phyloP scores from a whole-genome alignment of 2,797 vertebrate genomes.

The Sebastes taczanowskii region DNA sequence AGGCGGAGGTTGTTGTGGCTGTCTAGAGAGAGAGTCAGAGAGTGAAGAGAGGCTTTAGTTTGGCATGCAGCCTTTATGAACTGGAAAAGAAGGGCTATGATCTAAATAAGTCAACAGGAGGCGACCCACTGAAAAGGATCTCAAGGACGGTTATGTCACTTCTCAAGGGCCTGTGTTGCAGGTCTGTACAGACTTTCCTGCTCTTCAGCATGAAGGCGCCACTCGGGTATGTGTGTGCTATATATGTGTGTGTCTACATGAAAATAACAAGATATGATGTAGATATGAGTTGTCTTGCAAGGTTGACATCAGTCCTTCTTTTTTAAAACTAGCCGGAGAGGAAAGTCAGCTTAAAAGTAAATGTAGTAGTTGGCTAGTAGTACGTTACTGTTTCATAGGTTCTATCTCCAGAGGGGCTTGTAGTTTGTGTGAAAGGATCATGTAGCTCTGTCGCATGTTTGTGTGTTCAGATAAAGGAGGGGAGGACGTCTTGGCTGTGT shows the following conservation, averaged over 20 bases:
- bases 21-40: not conserved
- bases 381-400: not conserved
- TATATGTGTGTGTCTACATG: not conserved
- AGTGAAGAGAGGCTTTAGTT: not conserved
- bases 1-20: not conserved
- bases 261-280: not conserved
- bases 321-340: not conserved
- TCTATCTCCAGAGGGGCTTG: not conserved
- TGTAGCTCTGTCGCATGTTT: not conserved
- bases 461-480: not conserved
- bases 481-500: not conserved
- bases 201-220: constrained; percentile 59
- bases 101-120: constrained; percentile 11
- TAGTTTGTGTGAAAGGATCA: constrained; percentile 1
- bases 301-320: not conserved
- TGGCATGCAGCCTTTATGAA: constrained; percentile 23
- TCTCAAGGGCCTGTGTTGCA: constrained; percentile 23
- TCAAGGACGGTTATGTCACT: constrained; percentile 23
- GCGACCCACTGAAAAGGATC: constrained; percentile 3
- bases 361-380: not conserved
- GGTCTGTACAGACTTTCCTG: constrained; percentile 32
- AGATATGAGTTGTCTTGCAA: not conserved
- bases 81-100: not conserved
- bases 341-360: not conserved
- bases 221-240: constrained; percentile 38